phyloP scores from a whole-genome alignment of 2,113 vertebrate genomes.

The Microcebus tavaratra region DNA sequence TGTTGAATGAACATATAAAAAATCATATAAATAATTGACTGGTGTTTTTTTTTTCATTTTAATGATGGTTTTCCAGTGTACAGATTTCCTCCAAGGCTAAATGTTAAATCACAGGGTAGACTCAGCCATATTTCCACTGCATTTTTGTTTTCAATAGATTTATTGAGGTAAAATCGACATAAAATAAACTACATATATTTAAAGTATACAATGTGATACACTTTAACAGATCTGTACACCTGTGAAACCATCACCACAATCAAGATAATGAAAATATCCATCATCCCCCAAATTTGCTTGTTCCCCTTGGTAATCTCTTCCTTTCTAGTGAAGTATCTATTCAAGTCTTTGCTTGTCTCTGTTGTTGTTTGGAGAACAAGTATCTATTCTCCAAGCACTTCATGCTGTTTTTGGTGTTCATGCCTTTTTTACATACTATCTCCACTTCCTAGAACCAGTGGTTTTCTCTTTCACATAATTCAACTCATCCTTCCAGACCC shows the following conservation, averaged over 20 bases:
- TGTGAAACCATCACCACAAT: neutral
- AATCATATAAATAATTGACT: neutral
- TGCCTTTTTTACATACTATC: neutral
- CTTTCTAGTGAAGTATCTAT: neutral
- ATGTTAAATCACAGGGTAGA: neutral
- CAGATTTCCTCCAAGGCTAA: neutral
- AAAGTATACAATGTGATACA: neutral
- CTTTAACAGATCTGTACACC: neutral
- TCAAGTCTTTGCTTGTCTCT: neutral
- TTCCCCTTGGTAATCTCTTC: neutral
- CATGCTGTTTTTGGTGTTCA: neutral
- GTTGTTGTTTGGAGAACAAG: neutral
- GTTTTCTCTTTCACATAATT: neutral
- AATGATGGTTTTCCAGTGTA: neutral
- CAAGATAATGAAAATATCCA: neutral
- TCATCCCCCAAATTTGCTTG: neutral
- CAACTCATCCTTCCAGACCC: neutral
- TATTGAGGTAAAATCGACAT: neutral
- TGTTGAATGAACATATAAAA: neutral
- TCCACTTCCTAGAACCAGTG: neutral
- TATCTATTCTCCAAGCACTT: neutral
- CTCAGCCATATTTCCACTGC: neutral
- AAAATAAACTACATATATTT: neutral
- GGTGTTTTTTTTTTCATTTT: neutral
- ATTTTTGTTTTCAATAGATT: conserved; percentile 27